Base-by-base conservation (phyloP, 2,113 vertebrate species). In the Semnornis frantzii region DNA sequence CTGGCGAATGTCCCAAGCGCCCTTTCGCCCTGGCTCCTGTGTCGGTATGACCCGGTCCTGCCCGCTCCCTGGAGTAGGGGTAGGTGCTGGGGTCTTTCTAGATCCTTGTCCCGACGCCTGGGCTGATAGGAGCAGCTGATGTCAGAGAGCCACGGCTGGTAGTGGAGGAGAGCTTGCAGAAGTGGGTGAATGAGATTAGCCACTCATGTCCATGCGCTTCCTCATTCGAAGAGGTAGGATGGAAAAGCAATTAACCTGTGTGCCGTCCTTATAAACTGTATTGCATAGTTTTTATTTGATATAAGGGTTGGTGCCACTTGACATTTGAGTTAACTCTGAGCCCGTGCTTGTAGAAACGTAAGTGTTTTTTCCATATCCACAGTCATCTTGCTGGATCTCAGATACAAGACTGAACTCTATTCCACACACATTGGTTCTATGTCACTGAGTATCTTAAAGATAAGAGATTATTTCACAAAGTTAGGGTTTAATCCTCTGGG, bases 231-330 rank as follows among this genome's bases (percentile, higher is more conserved):
- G 31, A 70, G 33, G 1, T 16, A 28, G 54, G 23, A 7, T 46
- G 18, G 52, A 27, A 42, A 6, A 9, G 8, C 30, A 78, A 31
- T 33, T 75, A 44, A 89, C 13, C 15, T 1, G 1, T 30, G 12
- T 57, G 11, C 14, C 46, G 2, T 14, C 6, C 20, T 6, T 11
- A 42, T 6, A 77, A 73, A 27, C 7, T 37, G 15, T 63, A 16
- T n/a, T 30, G 5, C 0, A 0, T 6, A 4, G 5, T 20, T 5
- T 75, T 5, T 5, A 1, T 60, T 21, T 80, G 8, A 4, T 48
- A 2, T 54, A 30, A 42, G n/a, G 11, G 3, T 8, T 54, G 16
- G 23, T 81, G 48, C 42, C 77, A 0, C 24, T 55, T 55, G 20
- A 30, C 2, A 4, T n/a, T 59, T 16, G 42, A 46, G 30, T 52